phyloP scores from a whole-genome alignment of 2,797 vertebrate species.

The Coracias cyanogaster region DNA sequence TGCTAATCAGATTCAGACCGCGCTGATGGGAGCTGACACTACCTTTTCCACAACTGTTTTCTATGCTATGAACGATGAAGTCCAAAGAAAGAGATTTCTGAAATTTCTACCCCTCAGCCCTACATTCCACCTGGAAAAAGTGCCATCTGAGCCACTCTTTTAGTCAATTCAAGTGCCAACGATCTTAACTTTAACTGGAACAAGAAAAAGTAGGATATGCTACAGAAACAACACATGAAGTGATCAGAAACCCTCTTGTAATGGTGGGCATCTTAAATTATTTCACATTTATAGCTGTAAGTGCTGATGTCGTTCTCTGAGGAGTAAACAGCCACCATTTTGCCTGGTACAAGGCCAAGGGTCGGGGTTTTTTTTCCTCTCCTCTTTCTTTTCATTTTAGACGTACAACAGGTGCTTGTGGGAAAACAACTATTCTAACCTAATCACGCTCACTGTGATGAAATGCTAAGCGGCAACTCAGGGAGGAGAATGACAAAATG shows the following conservation, averaged over 20 bases:
- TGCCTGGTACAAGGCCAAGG: not conserved
- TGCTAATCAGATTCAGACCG: not conserved
- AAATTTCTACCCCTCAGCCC: not conserved
- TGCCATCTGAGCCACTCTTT: not conserved
- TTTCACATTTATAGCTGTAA: not conserved
- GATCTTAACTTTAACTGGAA: not conserved
- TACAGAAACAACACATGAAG: not conserved
- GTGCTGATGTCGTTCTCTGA: not conserved
- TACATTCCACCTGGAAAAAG: not conserved
- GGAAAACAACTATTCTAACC: conserved; percentile 23
- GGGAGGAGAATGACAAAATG: conserved; percentile 51
- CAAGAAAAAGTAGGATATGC: not conserved
- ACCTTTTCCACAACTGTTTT: not conserved
- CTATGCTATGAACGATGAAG: not conserved
- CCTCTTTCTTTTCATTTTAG: not conserved
- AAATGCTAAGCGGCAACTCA: conserved; percentile 50
- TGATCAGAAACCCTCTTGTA: not conserved
- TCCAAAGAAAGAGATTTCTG: not conserved
- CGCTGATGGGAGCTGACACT: not conserved
- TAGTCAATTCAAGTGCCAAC: not conserved
- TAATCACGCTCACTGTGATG: conserved; percentile 22
- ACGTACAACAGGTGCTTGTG: not conserved
- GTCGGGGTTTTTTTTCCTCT: not conserved
- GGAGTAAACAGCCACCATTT: not conserved
- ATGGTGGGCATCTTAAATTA: not conserved